Conservation (phyloP, 2,888 invertebrate species). For the Gerris lacustris region DNA sequence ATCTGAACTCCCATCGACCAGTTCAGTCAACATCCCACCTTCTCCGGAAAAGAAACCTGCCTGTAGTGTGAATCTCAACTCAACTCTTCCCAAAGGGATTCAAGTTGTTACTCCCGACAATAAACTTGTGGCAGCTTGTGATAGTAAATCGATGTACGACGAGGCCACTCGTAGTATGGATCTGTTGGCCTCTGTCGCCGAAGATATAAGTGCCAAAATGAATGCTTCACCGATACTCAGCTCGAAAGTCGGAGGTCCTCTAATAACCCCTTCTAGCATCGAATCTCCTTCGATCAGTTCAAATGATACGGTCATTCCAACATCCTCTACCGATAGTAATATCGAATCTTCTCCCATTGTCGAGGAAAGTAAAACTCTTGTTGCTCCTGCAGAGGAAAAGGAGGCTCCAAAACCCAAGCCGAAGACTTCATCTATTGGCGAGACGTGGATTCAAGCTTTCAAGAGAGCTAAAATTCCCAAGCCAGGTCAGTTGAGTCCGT, state of each 20-base stretch:
- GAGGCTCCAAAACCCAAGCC: constrained; percentile 11
- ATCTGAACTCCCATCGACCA: not conserved
- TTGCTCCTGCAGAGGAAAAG: not conserved
- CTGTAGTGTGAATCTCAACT: too few relatives aligned
- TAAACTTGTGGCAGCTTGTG: not conserved
- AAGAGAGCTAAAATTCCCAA: constrained; percentile 30
- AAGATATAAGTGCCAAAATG: not conserved
- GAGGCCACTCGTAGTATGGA: not conserved
- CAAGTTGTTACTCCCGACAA: not conserved
- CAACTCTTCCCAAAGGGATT: too few relatives aligned
- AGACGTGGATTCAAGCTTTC: constrained; percentile 30
- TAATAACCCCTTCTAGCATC: not conserved
- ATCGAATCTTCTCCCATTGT: not conserved
- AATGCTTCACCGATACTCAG: not conserved
- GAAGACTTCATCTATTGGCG: constrained; percentile 23
- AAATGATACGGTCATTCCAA: not conserved
- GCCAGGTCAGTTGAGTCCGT: constrained; percentile 25
- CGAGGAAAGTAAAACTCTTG: not conserved
- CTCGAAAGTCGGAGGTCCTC: not conserved
- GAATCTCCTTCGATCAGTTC: not conserved
- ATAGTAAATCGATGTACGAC: not conserved
- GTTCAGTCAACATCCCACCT: not conserved
- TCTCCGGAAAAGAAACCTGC: not conserved
- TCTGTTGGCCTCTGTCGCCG: not conserved
- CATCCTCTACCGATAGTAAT: not conserved